These are phyloP conservation scores for Coregonus clupeaformis DNA, from an alignment of 2,113 vertebrate species.

Conservation along the genomic window DNA sequence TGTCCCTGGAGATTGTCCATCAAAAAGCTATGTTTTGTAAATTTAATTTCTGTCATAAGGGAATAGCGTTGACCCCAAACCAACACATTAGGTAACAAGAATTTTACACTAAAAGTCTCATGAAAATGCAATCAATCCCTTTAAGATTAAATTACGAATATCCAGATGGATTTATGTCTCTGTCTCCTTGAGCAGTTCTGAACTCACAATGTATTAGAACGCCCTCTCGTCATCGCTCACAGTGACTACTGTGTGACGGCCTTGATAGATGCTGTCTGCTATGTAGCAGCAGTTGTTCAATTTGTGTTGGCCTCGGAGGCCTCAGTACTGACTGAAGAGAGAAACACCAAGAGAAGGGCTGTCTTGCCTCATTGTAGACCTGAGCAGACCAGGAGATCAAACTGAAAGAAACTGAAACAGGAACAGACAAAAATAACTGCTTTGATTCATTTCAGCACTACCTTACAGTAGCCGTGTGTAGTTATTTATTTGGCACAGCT, in stretches of 20 bases:
- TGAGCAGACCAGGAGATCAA: background rate
- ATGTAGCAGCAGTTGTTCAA: background rate
- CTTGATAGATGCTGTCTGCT: background rate
- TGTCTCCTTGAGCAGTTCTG: slow-evolving; percentile 1
- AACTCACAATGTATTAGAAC: background rate
- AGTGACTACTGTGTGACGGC: background rate
- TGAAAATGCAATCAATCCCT: background rate
- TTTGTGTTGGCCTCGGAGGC: background rate
- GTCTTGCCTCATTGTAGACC: background rate
- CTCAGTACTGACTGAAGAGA: background rate
- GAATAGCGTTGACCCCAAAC: background rate
- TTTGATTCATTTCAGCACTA: background rate
- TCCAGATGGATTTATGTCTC: background rate
- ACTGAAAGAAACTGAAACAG: no score
- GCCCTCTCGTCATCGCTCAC: background rate
- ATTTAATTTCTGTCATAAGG: background rate
- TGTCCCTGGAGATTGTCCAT: background rate
- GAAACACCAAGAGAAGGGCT: background rate
- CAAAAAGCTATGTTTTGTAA: background rate
- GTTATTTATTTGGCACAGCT: background rate
- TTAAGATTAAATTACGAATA: background rate
- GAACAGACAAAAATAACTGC: background rate
- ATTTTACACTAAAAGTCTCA: background rate
- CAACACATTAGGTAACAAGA: background rate
- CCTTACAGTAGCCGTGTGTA: background rate